Evolutionary conservation across 2,113 vertebrate species (phyloP).

Genomic region (Anguilla japonica): DNA sequence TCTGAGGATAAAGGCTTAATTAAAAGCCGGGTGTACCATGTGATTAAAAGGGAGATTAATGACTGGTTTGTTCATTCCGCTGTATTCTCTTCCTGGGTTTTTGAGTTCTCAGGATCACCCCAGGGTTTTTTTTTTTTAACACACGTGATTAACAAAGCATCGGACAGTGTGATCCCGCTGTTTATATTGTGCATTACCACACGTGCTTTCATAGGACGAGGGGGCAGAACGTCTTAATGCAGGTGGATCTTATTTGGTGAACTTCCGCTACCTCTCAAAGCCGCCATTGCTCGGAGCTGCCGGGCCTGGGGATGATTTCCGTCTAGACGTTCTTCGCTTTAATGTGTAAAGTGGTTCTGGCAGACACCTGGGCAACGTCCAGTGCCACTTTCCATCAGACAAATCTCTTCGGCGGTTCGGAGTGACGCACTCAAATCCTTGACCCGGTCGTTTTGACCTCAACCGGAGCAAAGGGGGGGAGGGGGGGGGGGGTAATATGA

Average conservation of each 20-base stretch:
- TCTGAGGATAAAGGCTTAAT: neutral
- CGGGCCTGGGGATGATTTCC: neutral
- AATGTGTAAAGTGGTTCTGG: slow-evolving; percentile 63
- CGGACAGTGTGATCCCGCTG: neutral
- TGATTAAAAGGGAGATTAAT: neutral
- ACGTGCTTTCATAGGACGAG: neutral
- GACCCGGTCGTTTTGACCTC: slow-evolving; percentile 67
- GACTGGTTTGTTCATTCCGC: neutral
- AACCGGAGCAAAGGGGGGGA: slow-evolving; percentile 45
- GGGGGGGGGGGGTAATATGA: slow-evolving; percentile 57
- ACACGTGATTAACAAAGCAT: neutral
- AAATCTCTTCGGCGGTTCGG: slow-evolving; percentile 51
- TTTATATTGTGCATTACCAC: neutral
- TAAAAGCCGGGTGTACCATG: neutral
- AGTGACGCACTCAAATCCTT: slow-evolving; percentile 56
- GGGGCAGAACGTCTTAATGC: slow-evolving; percentile 21
- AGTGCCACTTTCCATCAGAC: slow-evolving; percentile 46
- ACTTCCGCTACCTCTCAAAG: slow-evolving; percentile 45
- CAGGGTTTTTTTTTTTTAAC: neutral
- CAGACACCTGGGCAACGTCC: slow-evolving; percentile 57
- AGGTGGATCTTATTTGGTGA: slow-evolving; percentile 45
- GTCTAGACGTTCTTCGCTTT: slow-evolving; percentile 59
- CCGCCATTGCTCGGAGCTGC: slow-evolving; percentile 42
- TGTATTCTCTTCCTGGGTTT: neutral
- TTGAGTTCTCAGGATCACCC: neutral